Evolutionary conservation across 2,797 vertebrate species (phyloP), one percentile per base, ranked within the genome.

Genomic region (Onychomys leucogaster): DNA sequence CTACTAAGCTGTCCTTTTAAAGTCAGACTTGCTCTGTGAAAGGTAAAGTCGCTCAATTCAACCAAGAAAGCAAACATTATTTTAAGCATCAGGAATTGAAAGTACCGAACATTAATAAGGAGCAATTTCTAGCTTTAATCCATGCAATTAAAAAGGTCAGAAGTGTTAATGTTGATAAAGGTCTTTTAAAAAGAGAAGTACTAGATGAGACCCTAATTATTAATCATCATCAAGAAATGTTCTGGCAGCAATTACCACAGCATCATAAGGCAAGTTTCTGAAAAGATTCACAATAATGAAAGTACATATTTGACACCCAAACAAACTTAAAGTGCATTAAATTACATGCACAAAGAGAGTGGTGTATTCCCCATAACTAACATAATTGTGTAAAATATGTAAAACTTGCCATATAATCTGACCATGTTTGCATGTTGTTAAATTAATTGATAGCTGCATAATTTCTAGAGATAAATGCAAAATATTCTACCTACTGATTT

Each of bases 91-190:
- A 55, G 61, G 46, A 89, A 82, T 37, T 92, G 67, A 92, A 92
- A 95, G 49, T 59, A 88, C 63, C 91, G 80, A 95, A 78, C 82
- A 94, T 95, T 91, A 94, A 96, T 96, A 97, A 88, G 41, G 59
- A 93, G 86, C 92, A 96, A 93, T 95, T 97, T 96, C 89, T 91
- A 95, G 59, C 65, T 91, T 95, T 96, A 96, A 96, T 93, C 49
- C 76, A 65, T 80, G 89, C 82, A 97, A 97, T 97, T 97, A 95
- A 80, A 97, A 98, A 97, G 95, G 90, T 97, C 96, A 96, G 71
- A 95, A 97, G 27, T 90, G 78, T 96, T 97, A 96, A 97, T 95
- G 76, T 41, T 78, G 76, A 92, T 94, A 96, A 97, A 95, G 89
- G 59, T 93, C 94, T 97, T 96, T 76, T 63, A 95, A 86, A 97